Evolutionary conservation across 2,888 invertebrate species (phyloP).

Genomic region (Nysson spinosus): DNA sequence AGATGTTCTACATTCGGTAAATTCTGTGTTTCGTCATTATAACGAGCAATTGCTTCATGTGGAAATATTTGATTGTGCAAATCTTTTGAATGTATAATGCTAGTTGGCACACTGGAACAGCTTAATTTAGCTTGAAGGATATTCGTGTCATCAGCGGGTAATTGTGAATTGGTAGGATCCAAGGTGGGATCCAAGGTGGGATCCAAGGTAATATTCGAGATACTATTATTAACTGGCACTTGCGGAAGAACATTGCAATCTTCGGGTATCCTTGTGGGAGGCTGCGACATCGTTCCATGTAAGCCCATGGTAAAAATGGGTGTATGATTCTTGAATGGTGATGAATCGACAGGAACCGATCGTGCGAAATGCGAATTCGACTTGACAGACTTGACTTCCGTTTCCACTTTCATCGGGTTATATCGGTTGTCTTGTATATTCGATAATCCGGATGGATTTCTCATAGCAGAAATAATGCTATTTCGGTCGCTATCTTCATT

Average conservation of each 20-base stretch:
- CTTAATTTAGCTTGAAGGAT: constrained; percentile 58
- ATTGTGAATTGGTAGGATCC: constrained; percentile 2
- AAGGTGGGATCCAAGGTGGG: neutral
- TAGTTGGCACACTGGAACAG: constrained; percentile 55
- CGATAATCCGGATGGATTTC: neutral
- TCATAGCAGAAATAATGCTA: neutral
- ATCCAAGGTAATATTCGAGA: neutral
- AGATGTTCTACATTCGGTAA: constrained; percentile 28
- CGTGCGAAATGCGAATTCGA: constrained; percentile 13
- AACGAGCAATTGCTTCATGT: constrained; percentile 52
- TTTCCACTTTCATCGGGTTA: constrained; percentile 12
- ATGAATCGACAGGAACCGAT: constrained; percentile 9
- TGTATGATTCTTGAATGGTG: neutral
- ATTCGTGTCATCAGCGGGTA: neutral
- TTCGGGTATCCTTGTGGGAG: neutral
- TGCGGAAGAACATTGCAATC: neutral
- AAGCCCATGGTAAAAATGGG: neutral
- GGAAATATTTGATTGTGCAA: constrained; percentile 70
- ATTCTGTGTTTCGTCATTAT: constrained; percentile 36
- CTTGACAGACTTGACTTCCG: constrained; percentile 9
- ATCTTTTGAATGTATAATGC: constrained; percentile 65
- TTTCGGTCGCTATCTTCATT: neutral
- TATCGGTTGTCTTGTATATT: constrained; percentile 1
- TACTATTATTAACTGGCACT: neutral
- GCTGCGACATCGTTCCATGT: neutral